Evolutionary conservation across 2,113 vertebrate genomes (phyloP), one percentile per base, ranked within the genome.

Genomic region (Neodontobutis hainanensis): DNA sequence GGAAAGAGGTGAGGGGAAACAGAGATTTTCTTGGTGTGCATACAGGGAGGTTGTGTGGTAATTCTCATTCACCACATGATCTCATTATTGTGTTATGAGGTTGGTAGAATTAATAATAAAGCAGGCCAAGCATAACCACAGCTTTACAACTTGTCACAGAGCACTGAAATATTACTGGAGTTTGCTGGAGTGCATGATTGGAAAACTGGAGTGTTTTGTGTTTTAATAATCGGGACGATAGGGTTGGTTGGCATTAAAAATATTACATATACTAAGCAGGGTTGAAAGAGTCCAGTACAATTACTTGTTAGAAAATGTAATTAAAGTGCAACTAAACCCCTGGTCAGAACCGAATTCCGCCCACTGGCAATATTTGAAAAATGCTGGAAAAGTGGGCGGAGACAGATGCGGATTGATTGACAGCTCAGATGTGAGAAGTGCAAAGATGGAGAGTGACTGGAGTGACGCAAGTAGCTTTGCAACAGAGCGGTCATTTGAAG

Each of bases 11-110:
- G 6, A 35, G 36, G 62, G 4, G 55, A n/a, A 40, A 11, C 19
- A 11, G n/a, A 10, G 49, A 44, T 46, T 46, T 46, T 46, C 12
- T 11, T 27, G 19, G 19, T 27, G 19, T 27, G 19, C 8, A 11
- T 46, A 0, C 11, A 46, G 3, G 47, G 14, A 55, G 50, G 48
- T 40, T 8, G 32, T 4, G 36, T 5, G 51, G 38, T 36, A 0
- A 16, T 44, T 43, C 36, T 62, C 51, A n/a, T 14, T 16, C 44
- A 11, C 16, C 47, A 60, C 15, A 27, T 45, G 9, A 44, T 6
- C 43, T 56, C 48, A 65, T 61, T 47, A 61, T 65, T 11, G 19
- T 62, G 11, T 49, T 43, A 53, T 70, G 61, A 27, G 12, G 55
- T 43, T 45, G 9, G 49, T 11, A 40, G 10, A 35, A 58, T 56